Evolutionary conservation across 2,888 invertebrate genomes (phyloP), one percentile per base, ranked within the genome.

Genomic region (Empis livida): DNA sequence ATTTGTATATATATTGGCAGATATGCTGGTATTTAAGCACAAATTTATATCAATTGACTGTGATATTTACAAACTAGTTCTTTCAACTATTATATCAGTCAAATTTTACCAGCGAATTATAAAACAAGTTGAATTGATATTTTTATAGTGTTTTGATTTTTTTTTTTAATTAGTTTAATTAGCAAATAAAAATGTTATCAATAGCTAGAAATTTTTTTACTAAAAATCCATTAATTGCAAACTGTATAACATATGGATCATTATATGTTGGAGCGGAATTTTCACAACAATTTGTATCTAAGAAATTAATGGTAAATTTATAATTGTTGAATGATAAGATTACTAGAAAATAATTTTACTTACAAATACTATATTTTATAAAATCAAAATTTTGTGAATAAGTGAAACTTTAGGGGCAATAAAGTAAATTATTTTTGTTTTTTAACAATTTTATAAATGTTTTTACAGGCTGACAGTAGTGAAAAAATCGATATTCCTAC

Each of bases 261-360:
- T 78, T 89, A 56, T 89, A 85, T 63, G 78, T 82, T 1, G 81
- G 82, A 5, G 89, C 90, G 0, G 89, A 89, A 62, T 74, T 83
- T 48, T 80, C 84, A 0, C 89, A 88, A 62, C 90, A 90, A 68
- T 77, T 78, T 10, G 69, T 82, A 51, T 79, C 78, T 46, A 83
- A 77, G 59, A 76, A 77, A 59, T 68, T 80, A 51, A 61, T 80
- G 72, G 87, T 87, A 71, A 60, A 15, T 39, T n/a, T 27, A 23
- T 41, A 0, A 3, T 3, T 44, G n/a, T 48, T 51, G 42, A 42
- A 47, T 49, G 6, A 5, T 20, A 20, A n/a, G n/a, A n/a, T n/a
- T n/a, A n/a, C n/a, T n/a, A n/a, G n/a, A n/a, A n/a, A n/a, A n/a
- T n/a, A n/a, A n/a, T n/a, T n/a, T n/a, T n/a, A n/a, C n/a, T n/a